phyloP scores from a whole-genome alignment of 2,888 invertebrate genomes.

The Gastrophysa polygoni region DNA sequence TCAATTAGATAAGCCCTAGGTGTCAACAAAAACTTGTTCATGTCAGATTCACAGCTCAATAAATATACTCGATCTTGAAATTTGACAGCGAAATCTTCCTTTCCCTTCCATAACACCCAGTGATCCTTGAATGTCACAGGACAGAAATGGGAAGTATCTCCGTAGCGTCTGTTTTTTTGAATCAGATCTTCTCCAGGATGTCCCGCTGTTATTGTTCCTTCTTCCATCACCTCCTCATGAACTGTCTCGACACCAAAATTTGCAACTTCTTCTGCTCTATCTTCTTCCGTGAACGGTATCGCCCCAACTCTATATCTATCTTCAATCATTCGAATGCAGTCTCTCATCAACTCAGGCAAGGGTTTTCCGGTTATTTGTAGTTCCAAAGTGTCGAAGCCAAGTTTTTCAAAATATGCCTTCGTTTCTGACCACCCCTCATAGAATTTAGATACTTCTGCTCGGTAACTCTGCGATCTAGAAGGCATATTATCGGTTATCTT shows the following conservation, averaged over 20 bases:
- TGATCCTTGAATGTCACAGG: conserved; percentile 65
- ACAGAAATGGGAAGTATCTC: conserved; percentile 67
- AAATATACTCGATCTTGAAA: conserved; percentile 64
- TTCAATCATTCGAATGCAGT: conserved; percentile 48
- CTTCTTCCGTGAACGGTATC: conserved; percentile 59
- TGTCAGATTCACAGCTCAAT: conserved; percentile 60
- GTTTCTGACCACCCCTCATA: conserved; percentile 41
- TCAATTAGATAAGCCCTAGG: conserved; percentile 60
- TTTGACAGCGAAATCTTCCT: conserved; percentile 61
- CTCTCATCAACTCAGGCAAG: conserved; percentile 44
- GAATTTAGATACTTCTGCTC: conserved; percentile 38
- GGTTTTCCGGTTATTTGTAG: conserved; percentile 46
- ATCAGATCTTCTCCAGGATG: conserved; percentile 11
- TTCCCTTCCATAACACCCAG: conserved; percentile 67
- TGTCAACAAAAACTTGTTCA: conserved; percentile 61
- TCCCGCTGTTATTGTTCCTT: conserved; percentile 50
- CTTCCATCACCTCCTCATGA: conserved; percentile 53
- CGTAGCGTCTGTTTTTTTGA: conserved; percentile 53
- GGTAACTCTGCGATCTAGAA: conserved; percentile 29
- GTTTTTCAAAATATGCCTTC: conserved; percentile 39
- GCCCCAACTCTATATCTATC: conserved; percentile 56
- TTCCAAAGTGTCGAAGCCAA: conserved; percentile 40
- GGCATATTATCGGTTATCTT: neutral
- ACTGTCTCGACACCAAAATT: conserved; percentile 58
- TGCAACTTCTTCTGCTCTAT: conserved; percentile 60